Evolutionary conservation across 2,797 vertebrate species (phyloP), one percentile per base, ranked within the genome.

Genomic region (Artibeus lituratus): DNA sequence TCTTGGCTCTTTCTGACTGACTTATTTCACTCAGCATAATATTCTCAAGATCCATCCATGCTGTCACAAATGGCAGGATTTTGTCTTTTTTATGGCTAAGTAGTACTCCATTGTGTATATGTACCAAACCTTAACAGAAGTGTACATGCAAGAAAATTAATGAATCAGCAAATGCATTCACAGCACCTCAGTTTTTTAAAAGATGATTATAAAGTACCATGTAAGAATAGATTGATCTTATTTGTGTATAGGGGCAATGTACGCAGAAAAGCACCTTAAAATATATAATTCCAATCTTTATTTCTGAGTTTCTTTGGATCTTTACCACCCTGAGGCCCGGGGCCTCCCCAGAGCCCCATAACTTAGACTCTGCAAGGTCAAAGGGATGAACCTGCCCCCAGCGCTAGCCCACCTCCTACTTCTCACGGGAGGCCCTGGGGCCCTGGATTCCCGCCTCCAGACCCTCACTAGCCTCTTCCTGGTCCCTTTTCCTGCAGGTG

Each of bases 81-180:
- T 32, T 11, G 12, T 62, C 59, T 62, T 32, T 59, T 62, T 62
- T 14, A 62, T 62, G 59, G 59, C 59, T 62, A 26, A 62, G 26
- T 62, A 62, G 59, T 62, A 62, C 32, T 62, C 59, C 26, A 29
- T 14, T 62, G 29, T 29, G 26, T 29, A 59, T 29, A 59, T 29
- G 26, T 62, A 62, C 59, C 26, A 32, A 32, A 62, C 14, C 59
- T 32, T 57, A 62, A 26, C 26, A 2, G 7, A 44, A 37, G 26
- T 21, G 10, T 32, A 57, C 3, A 18, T 8, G 1, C 0, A 0
- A 26, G 7, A 57, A 7, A 21, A 26, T 53, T 72, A 24, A 67
- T 87, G 55, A 62, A 42, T n/a, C 26, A 47, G 19, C 44, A 83
- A 82, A 78, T 84, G 37, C 10, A 21, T 81, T 81, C 53, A 62